Percentiles rank a stretch among this genome's conserved stretches.
phyloP scores from a whole-genome alignment of 2,113 vertebrate genomes.

The Rissa tridactyla region DNA sequence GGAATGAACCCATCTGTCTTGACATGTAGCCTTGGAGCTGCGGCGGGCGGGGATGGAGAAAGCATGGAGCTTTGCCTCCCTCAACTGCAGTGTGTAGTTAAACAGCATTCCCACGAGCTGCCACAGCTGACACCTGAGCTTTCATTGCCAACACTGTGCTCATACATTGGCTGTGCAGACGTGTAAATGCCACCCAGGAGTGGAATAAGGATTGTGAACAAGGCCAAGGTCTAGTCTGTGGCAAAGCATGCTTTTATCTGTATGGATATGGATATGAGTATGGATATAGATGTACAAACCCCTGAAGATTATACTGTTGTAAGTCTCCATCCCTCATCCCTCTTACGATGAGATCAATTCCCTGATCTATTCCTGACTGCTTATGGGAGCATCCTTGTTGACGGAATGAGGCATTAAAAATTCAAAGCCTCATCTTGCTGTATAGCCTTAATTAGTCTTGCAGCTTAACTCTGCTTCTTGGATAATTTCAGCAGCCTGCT shows the following conservation, averaged over 20 bases:
- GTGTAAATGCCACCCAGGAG: neutral
- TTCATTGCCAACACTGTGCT: neutral
- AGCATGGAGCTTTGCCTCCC: neutral
- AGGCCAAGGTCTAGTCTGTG: neutral
- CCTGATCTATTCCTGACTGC: neutral
- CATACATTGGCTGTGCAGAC: neutral
- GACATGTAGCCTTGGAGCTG: neutral
- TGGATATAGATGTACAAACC: neutral
- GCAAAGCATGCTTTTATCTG: neutral
- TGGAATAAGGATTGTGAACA: neutral
- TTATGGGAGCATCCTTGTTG: neutral
- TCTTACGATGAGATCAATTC: neutral
- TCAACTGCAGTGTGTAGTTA: neutral
- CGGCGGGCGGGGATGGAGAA: accelerated
- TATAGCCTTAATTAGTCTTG: conserved; percentile 16
- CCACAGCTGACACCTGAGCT: neutral
- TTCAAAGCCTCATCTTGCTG: conserved; percentile 39
- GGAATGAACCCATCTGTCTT: neutral
- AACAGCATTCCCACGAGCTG: neutral
- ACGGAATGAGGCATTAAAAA: conserved; percentile 16
- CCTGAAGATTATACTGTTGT: neutral
- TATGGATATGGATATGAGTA: neutral
- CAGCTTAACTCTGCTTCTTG: neutral
- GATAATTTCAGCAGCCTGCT: neutral
- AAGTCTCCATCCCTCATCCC: neutral